A percentile compares a stretch with the other conserved stretches of the same genome.
Evolutionary conservation across 2,113 vertebrate genomes (phyloP).

Genomic region (Macquaria ambigua): DNA sequence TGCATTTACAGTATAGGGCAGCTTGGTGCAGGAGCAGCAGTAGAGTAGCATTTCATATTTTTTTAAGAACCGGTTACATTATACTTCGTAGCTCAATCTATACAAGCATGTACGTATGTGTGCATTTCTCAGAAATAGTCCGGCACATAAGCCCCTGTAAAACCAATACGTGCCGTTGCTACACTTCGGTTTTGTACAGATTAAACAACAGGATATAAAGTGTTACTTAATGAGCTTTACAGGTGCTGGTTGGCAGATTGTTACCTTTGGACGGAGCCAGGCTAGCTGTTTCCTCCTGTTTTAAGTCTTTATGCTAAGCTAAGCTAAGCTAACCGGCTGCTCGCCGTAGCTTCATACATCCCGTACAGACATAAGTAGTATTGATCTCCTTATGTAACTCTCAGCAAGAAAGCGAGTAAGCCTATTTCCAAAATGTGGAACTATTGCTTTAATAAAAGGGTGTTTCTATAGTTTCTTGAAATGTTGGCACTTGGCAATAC

Average conservation of each 20-base stretch:
- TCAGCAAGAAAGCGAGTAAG: background rate
- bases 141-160: background rate
- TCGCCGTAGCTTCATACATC: background rate
- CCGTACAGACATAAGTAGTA: background rate
- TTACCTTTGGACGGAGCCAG: background rate
- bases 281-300: background rate
- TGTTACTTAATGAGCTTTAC: background rate
- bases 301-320: background rate
- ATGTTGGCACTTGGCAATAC: background rate
- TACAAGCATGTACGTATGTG: background rate
- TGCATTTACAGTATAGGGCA: conserved; percentile 53
- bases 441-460: background rate
- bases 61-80: conserved; percentile 27
- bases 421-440: background rate
- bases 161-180: background rate
- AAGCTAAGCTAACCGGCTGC: background rate
- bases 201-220: background rate
- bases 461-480: background rate
- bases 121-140: background rate
- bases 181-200: background rate
- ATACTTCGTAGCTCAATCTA: conserved; percentile 2
- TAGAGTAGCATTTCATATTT: background rate
- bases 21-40: conserved; percentile 29
- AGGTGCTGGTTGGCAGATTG: background rate
- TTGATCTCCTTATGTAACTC: too few relatives aligned